phyloP scores from a whole-genome alignment of 2,797 vertebrate genomes.

The Odontamblyopus rebecca region DNA sequence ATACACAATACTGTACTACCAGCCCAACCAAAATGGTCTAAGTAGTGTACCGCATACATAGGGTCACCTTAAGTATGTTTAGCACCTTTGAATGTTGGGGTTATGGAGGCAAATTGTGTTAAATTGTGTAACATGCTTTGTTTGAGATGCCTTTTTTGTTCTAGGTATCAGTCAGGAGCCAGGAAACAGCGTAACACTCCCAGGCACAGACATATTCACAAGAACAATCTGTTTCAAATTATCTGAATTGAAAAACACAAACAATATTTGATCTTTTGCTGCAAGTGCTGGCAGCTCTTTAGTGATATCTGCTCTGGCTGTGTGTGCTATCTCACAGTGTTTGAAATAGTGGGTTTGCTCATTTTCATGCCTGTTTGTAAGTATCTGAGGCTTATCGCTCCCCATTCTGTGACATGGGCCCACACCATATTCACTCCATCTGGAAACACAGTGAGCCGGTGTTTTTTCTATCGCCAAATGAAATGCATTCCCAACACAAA shows the following conservation, averaged over 20 bases:
- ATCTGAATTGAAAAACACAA: slow-evolving; percentile 11
- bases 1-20: neutral
- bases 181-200: slow-evolving; percentile 4
- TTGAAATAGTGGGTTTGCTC: slow-evolving; percentile 4
- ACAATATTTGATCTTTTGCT: slow-evolving; percentile 8
- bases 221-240: slow-evolving; percentile 7
- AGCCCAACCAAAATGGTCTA: neutral
- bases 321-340: neutral
- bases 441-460: slow-evolving; percentile 9
- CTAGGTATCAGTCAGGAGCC: neutral
- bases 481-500: slow-evolving; percentile 9
- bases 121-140: neutral
- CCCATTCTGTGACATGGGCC: slow-evolving; percentile 7
- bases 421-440: slow-evolving; percentile 11
- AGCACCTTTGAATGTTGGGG: no score
- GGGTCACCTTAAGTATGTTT: neutral
- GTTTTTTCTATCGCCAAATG: slow-evolving; percentile 1
- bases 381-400: slow-evolving; percentile 7
- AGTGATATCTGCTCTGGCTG: neutral
- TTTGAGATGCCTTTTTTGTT: slow-evolving; percentile 3
- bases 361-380: slow-evolving; percentile 7
- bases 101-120: neutral
- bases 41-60: neutral
- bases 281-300: slow-evolving; percentile 1
- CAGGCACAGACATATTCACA: slow-evolving; percentile 6